These are phyloP conservation scores for Odontomyia ornata DNA, from an alignment of 2,888 invertebrate genomes.

Conservation along the genomic window DNA sequence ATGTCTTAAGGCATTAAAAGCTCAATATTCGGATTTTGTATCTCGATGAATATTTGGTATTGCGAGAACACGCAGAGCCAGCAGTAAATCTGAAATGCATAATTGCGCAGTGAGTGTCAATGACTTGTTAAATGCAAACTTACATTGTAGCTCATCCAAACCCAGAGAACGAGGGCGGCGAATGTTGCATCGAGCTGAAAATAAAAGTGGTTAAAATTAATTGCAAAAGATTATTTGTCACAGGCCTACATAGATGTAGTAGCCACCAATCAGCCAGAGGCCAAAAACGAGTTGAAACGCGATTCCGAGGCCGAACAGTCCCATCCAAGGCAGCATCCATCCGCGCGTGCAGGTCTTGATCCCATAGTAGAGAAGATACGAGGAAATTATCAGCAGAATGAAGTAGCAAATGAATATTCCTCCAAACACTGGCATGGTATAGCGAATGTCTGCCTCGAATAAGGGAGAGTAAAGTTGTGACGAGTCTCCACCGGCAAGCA, in stretches of 20 bases:
- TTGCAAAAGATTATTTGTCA: background rate
- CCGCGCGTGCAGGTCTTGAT: conserved; percentile 74
- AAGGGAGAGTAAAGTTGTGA: conserved; percentile 87
- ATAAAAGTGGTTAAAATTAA: no score
- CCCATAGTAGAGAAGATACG: conserved; percentile 60
- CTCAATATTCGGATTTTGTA: conserved; percentile 89
- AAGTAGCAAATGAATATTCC: conserved; percentile 61
- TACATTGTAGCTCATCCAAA: conserved; percentile 89
- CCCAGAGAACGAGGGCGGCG: conserved; percentile 77
- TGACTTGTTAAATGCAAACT: conserved; percentile 58
- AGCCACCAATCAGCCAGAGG: conserved; percentile 86
- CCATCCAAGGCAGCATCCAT: conserved; percentile 82
- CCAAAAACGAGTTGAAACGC: conserved; percentile 82
- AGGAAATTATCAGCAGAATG: conserved; percentile 67
- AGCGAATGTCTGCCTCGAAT: conserved; percentile 85
- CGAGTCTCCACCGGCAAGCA: conserved; percentile 88
- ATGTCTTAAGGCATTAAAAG: conserved; percentile 71
- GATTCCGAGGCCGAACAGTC: conserved; percentile 73
- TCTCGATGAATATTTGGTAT: conserved; percentile 80
- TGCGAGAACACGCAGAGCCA: conserved; percentile 87
- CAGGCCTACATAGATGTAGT: conserved; percentile 88
- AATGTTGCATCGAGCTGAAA: conserved; percentile 81
- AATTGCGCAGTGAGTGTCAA: conserved; percentile 39
- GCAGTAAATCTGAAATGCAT: conserved; percentile 78
- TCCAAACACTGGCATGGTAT: conserved; percentile 76